Evolutionary conservation across 2,797 vertebrate species (phyloP).

Genomic region (Chaenodraco wilsoni): DNA sequence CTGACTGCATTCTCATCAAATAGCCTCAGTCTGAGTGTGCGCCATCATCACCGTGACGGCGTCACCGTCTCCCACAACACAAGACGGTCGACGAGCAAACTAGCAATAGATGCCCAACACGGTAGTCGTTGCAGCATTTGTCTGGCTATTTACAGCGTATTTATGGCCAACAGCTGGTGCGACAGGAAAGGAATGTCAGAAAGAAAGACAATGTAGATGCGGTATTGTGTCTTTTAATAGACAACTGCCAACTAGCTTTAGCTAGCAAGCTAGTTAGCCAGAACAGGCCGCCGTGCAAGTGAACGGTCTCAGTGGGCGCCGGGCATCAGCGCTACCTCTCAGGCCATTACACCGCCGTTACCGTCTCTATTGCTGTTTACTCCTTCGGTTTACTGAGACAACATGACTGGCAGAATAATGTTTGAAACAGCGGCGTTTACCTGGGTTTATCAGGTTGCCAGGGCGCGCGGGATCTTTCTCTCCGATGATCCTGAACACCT

Average conservation of each 20-base stretch:
- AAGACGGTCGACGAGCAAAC: slow-evolving; percentile 75
- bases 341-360: slow-evolving; percentile 38
- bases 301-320: slow-evolving; percentile 72
- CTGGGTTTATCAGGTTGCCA: slow-evolving; percentile 84
- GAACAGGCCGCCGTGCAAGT: slow-evolving; percentile 78
- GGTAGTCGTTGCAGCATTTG: slow-evolving; percentile 34
- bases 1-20: slow-evolving; percentile 64
- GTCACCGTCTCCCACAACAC: slow-evolving; percentile 79
- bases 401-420: slow-evolving; percentile 57
- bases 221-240: slow-evolving; percentile 77
- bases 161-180: slow-evolving; percentile 32
- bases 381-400: slow-evolving; percentile 47
- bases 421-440: slow-evolving; percentile 82
- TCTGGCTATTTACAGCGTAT: slow-evolving; percentile 22
- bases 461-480: slow-evolving; percentile 87
- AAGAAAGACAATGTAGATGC: slow-evolving; percentile 50
- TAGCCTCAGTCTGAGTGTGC: slow-evolving; percentile 75
- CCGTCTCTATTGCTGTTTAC: slow-evolving; percentile 40
- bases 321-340: slow-evolving; percentile 62
- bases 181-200: slow-evolving; percentile 40
- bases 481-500: slow-evolving; percentile 89
- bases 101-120: slow-evolving; percentile 62
- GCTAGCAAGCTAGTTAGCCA: slow-evolving; percentile 74
- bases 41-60: slow-evolving; percentile 81
- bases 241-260: slow-evolving; percentile 77